Base-by-base conservation (phyloP, 2,797 vertebrate genomes). In the Ibycter americanus region DNA sequence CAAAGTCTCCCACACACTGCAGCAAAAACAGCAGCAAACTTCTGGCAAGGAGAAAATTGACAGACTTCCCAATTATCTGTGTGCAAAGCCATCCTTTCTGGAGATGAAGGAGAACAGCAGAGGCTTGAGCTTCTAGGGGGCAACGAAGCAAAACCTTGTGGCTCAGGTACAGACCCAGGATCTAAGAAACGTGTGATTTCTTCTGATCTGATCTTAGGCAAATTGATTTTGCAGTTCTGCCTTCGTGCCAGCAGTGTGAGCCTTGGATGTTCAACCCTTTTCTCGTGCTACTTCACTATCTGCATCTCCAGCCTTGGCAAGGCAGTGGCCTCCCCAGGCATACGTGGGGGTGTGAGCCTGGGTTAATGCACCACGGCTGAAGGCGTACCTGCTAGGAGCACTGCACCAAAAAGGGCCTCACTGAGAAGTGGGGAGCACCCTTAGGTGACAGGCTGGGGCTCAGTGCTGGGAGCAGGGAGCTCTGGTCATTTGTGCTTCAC, bases 301-400 rank as follows among this genome's bases (percentile, higher is more conserved):
- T 34, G 36, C 32, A 17, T 10, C 55, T 47, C 38, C 77, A 65
- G 14, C 34, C 17, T n/a, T 8, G 6, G 68, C 34, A 12, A 7
- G 26, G n/a, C 59, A 36, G 29, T 7, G 49, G 26, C 9, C 20
- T n/a, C 40, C 38, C 44, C 2, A 10, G n/a, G 21, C 13, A 0
- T 5, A 1, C 0, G 0, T 10, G 8, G 65, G 26, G 54, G 3
- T 14, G 3, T 1, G 47, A 62, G 29, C 68, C 46, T 7, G 7
- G 68, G 25, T 11, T 29, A 11, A 34, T 11, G 8, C 23, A 5
- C 22, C 5, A 1, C 10, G 34, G 68, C 42, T 56, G 36, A 31
- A 62, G 54, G 14, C 12, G 17, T 4, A 10, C n/a, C 55, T 83
- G 32, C 22, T 11, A 2, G 61, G 29, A 36, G 36, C 10, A 4